Base-by-base conservation (phyloP, 2,113 vertebrate genomes). In the Neolamprologus modestus region DNA sequence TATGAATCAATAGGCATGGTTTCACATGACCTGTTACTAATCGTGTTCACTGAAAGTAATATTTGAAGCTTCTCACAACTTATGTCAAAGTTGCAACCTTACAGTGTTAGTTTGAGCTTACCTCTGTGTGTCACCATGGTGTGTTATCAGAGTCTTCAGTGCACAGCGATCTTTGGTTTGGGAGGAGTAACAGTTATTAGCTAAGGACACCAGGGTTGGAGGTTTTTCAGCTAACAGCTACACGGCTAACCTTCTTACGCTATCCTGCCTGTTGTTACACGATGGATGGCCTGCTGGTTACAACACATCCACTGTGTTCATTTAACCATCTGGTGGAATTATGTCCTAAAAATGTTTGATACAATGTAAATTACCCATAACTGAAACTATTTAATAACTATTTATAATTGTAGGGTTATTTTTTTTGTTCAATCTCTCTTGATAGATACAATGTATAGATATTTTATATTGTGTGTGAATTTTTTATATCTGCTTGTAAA, bases 401-500 rank as follows among this genome's bases (percentile, higher is more conserved):
- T 88, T 85, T 90, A 47, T 66, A 59, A 86, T 83, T 66, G 59
- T 84, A 37, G 21, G 85, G 40, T 45, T 84, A 33, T 79, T 90
- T 88, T 57, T 82, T 88, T 83, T 84, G 78, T 24, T 84, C 3
- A 87, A 66, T 81, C 47, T 88, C 6, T 84, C 87, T 88, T 82
- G 24, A 88, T 89, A 85, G 52, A 87, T 83, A 84, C 63, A 81
- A 9, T 81, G 82, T 66, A 81, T 73, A 92, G 79, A 86, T 91
- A 89, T 86, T 89, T 90, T 90, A 86, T 53, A 92, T 89, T 80
- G 42, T 83, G 83, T 26, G 83, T 90, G 50, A 45, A 28, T 21
- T 40, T 91, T 93, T 89, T 87, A 88, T 93, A 91, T 54, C 80
- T 89, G 40, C 61, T 87, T 71, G 55, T 84, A 52, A 54, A 47